phyloP scores from a whole-genome alignment of 1,140 invertebrate genomes.

The Temnothorax curvispinosus region DNA sequence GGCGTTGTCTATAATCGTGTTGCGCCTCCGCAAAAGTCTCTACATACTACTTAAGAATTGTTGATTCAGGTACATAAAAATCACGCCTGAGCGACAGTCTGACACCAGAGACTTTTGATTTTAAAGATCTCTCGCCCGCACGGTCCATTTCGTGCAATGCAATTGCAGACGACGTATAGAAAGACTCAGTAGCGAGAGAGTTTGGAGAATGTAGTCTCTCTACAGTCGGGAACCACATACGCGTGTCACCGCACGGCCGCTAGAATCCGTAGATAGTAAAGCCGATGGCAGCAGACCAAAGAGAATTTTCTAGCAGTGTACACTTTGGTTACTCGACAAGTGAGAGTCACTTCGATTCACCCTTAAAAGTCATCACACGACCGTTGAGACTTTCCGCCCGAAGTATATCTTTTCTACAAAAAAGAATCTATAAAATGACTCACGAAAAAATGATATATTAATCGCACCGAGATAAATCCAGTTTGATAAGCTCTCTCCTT shows the following conservation, averaged over 20 bases:
- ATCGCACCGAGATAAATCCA: constrained; percentile 71
- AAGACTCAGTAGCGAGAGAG: constrained; percentile 29
- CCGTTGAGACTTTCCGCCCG: constrained; percentile 40
- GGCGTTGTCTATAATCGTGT: too few relatives aligned
- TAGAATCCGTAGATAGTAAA: constrained; percentile 72
- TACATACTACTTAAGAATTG: neutral
- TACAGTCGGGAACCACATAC: constrained; percentile 21
- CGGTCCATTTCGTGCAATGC: neutral
- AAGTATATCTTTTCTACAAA: constrained; percentile 60
- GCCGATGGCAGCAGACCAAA: constrained; percentile 83
- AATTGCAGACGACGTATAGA: constrained; percentile 17
- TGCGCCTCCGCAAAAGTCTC: neutral
- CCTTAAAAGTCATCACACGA: constrained; percentile 78
- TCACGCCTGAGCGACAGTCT: neutral
- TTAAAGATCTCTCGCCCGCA: neutral
- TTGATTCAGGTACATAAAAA: neutral
- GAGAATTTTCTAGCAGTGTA: constrained; percentile 83
- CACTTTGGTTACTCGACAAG: constrained; percentile 78
- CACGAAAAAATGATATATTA: constrained; percentile 65
- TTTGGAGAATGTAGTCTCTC: constrained; percentile 56
- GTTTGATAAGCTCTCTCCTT: neutral
- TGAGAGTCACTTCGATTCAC: constrained; percentile 81
- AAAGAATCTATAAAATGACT: constrained; percentile 77
- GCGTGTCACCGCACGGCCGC: constrained; percentile 44
- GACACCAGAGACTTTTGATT: constrained; percentile 5